Evolutionary conservation across 1,140 invertebrate species (phyloP).

Genomic region (Formica selysi): DNA sequence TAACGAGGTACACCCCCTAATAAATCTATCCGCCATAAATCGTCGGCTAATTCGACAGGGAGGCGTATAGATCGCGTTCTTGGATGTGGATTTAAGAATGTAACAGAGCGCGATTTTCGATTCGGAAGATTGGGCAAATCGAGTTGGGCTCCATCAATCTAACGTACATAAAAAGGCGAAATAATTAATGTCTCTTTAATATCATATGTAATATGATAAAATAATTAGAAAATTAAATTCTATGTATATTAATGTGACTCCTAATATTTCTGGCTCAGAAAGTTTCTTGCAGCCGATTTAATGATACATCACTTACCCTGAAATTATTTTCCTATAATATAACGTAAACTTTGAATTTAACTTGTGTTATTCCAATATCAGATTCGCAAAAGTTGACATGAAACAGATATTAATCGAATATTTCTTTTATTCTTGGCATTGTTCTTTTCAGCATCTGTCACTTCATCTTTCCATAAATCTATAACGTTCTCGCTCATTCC

Average conservation of each 20-base stretch:
- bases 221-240: not conserved
- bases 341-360: not conserved
- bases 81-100: conserved; percentile 49
- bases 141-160: not conserved
- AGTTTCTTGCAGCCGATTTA: too few species aligned
- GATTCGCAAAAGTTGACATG: not conserved
- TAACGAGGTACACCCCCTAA: conserved; percentile 72
- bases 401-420: not conserved
- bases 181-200: not conserved
- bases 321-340: too few species aligned
- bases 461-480: conserved; percentile 31
- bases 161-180: not conserved
- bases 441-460: conserved; percentile 26
- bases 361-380: not conserved
- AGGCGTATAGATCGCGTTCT: conserved; percentile 40
- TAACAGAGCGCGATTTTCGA: conserved; percentile 4
- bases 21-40: conserved; percentile 77
- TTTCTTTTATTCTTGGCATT: not conserved
- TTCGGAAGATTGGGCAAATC: not conserved
- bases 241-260: not conserved
- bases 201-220: not conserved
- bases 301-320: too few species aligned
- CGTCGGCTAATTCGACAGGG: conserved; percentile 71
- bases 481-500: conserved; percentile 43
- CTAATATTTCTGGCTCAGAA: not conserved